Evolutionary conservation across 1,140 invertebrate genomes (phyloP), one percentile per base, ranked within the genome.

Genomic region (Aphidius ervi): DNA sequence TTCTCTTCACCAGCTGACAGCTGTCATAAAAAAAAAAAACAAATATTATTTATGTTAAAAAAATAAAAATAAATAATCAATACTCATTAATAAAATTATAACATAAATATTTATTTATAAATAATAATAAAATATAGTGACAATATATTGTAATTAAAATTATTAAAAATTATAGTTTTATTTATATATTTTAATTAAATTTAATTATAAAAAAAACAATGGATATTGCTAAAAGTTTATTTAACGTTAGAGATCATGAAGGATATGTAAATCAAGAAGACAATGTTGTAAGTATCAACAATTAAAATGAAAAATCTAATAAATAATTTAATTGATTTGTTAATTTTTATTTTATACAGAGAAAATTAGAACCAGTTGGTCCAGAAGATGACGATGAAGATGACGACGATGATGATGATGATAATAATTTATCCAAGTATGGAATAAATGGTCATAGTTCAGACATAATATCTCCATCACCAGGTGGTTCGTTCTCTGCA

Each of bases 161-260:
- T 16, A 16, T 16, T 16, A 16, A 16, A 16, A 16, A 16, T 16
- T 16, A 16, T 16, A 16, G 16, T 16, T 16, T 16, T 16, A 16
- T 16, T 16, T 16, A 16, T 16, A 16, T 16, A 16, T 16, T 16
- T 16, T 16, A 1, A 16, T 16, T 16, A 16, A 16, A 16, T 16
- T 16, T 16, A 16, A 16, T 16, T 16, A 16, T 16, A 16, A 16
- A 16, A 16, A 16, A 16, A 0, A 16, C 16, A 72, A 93, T 93
- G 91, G 90, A 94, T 77, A 84, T 93, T 68, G 92, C 92, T 8
- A 92, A 92, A 78, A 90, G 90, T 43, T 78, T 95, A 62, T 95
- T 95, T 81, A 90, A 88, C 63, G 83, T 85, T 47, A 85, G 91
- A 66, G 87, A 91, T 74, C 90, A 93, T 72, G 91, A 93, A 65